Base-by-base conservation (phyloP, 2,797 vertebrate genomes). In the Artibeus lituratus region DNA sequence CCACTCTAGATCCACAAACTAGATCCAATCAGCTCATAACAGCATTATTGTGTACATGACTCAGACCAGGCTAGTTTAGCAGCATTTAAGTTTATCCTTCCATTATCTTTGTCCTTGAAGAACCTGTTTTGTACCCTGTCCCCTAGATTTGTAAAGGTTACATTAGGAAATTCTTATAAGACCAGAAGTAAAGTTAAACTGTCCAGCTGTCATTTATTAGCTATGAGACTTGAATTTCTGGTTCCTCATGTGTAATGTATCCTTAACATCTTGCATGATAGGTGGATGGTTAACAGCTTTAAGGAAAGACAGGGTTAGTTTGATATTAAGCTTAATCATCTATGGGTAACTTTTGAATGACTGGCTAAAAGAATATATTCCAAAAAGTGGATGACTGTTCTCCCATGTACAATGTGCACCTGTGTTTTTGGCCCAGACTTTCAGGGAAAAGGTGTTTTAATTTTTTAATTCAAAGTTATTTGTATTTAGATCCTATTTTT, bases 111-210 rank as follows among this genome's bases (percentile, higher is more conserved):
- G 35, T 42, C 16, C n/a, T 87, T 87, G 53, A 16, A 91, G 86
- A 78, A 74, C 47, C 57, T 70, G 51, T 73, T 74, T 76, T 76
- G 19, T 84, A 7, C 47, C 65, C 44, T 84, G 62, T 55, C 4
- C 10, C 29, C 32, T 26, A 16, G n/a, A 24, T 42, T 12, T 24
- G 15, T 90, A 53, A 87, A 72, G 15, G 39, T 85, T 74, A 55
- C 39, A 76, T 42, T 24, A 24, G 62, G 53, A 77, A 88, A 39
- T 67, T 22, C 37, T 77, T 53, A 0, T 37, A 80, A 85, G 67
- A 87, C 70, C 32, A 51, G 53, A 94, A 73, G 29, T 65, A n/a
- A 7, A 49, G 93, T 95, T 91, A 85, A 94, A 49, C 47, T 37
- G 65, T 67, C 55, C 57, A 78, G 29, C 29, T n/a, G 62, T 91